These are phyloP conservation scores for Channallabes apus DNA, from an alignment of 2,797 vertebrate species.

Conservation along the genomic window DNA sequence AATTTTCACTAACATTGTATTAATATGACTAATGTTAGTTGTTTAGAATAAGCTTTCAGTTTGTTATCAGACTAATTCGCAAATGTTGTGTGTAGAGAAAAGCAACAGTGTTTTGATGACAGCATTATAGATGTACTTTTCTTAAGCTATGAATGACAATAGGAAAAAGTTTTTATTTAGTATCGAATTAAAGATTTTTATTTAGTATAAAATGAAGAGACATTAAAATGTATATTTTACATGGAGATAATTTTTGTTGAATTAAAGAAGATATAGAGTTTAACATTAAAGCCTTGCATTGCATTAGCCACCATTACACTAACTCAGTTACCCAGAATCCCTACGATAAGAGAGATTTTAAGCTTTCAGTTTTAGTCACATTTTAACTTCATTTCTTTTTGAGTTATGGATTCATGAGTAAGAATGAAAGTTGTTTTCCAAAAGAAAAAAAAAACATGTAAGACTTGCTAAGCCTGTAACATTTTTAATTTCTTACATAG, in stretches of 20 bases:
- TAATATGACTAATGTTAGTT: conserved; percentile 84
- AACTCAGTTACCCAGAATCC: conserved; percentile 85
- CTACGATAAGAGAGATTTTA: conserved; percentile 75
- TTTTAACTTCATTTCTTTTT: conserved; percentile 64
- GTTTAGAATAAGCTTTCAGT: conserved; percentile 88
- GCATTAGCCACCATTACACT: conserved; percentile 89
- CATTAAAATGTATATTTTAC: conserved; percentile 90
- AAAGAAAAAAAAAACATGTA: conserved; percentile 86
- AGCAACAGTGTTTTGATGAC: conserved; percentile 85
- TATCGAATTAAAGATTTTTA: conserved; percentile 86
- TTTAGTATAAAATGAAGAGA: conserved; percentile 92
- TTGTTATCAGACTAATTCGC: conserved; percentile 87
- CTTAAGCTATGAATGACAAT: conserved; percentile 85
- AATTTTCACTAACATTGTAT: conserved; percentile 83
- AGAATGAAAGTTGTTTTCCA: conserved; percentile 82
- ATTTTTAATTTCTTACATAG: conserved; percentile 90
- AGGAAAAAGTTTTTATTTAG: conserved; percentile 90
- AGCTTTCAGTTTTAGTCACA: conserved; percentile 35
- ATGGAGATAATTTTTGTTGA: conserved; percentile 98
- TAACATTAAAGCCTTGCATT: conserved; percentile 88
- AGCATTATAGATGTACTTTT: conserved; percentile 84
- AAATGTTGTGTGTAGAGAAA: conserved; percentile 86
- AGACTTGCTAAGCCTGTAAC: conserved; percentile 93
- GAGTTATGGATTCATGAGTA: conserved; percentile 79
- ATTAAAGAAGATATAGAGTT: conserved; percentile 72